Percentiles rank a stretch among this genome's conserved stretches.
phyloP scores from a whole-genome alignment of 2,888 invertebrate species.

The Bellardia bayeri region DNA sequence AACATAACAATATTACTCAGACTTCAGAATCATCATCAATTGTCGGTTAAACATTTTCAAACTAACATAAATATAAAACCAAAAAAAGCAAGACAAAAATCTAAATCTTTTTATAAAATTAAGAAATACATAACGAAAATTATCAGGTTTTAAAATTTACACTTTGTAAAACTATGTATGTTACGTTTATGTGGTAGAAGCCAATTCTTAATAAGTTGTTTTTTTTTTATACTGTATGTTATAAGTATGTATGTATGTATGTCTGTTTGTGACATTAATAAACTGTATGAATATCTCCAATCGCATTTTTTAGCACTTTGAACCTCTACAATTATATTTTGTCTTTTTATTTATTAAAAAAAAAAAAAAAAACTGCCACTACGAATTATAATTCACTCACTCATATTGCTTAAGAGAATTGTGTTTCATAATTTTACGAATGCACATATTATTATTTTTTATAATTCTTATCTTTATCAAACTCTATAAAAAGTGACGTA shows the following conservation, averaged over 20 bases:
- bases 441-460: slow-evolving; percentile 18
- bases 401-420: not conserved
- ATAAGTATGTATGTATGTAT: too few relatives aligned
- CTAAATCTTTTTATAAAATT: not conserved
- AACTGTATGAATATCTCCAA: not conserved
- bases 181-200: too few relatives aligned
- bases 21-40: not conserved
- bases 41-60: not conserved
- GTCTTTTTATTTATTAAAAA: not conserved
- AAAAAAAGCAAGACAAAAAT: not conserved
- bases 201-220: too few relatives aligned
- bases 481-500: slow-evolving; percentile 35
- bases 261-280: too few relatives aligned
- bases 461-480: slow-evolving; percentile 27
- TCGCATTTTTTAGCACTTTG: slow-evolving; percentile 14
- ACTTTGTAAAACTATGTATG: not conserved
- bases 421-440: slow-evolving; percentile 8
- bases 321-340: not conserved
- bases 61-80: not conserved
- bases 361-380: slow-evolving; percentile 27
- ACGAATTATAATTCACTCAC: not conserved
- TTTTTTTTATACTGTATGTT: not conserved
- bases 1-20: not conserved
- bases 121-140: not conserved
- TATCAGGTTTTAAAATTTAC: not conserved